Conservation (phyloP, 1,140 invertebrate species). For the Caenorhabditis inopinata region DNA sequence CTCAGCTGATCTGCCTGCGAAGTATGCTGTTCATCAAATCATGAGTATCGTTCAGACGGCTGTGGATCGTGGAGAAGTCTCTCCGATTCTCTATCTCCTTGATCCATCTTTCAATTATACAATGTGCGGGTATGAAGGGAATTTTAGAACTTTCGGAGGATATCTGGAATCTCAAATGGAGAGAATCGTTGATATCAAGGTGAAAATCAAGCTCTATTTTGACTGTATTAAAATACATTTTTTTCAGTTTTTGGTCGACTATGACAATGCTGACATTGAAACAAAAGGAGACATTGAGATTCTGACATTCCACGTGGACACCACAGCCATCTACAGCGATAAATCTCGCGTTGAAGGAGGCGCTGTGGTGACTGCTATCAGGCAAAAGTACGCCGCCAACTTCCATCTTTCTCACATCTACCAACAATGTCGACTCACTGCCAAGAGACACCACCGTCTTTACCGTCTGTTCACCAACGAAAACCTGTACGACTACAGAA, state of each 20-base stretch:
- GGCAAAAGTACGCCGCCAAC: neutral
- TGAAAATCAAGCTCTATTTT: neutral
- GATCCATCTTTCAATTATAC: constrained; percentile 3
- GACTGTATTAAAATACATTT: too few relatives aligned
- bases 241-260: constrained; percentile 9
- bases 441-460: neutral
- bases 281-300: neutral
- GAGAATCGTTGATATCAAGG: neutral
- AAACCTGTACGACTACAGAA: constrained; percentile 2
- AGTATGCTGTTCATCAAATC: neutral
- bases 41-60: neutral
- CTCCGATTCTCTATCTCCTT: neutral
- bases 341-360: neutral
- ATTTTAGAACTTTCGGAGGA: neutral
- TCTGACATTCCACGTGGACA: constrained; percentile 8
- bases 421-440: constrained; percentile 4
- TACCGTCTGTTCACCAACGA: constrained; percentile 23
- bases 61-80: neutral
- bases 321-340: neutral
- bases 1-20: neutral
- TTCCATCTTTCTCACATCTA: constrained; percentile 2
- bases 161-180: constrained; percentile 18
- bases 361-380: neutral
- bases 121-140: constrained; percentile 3
- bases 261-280: neutral